A percentile compares a stretch with the other conserved stretches of the same genome.
Evolutionary conservation across 2,797 vertebrate genomes (phyloP).

Genomic region (Hozukius guyotensis): DNA sequence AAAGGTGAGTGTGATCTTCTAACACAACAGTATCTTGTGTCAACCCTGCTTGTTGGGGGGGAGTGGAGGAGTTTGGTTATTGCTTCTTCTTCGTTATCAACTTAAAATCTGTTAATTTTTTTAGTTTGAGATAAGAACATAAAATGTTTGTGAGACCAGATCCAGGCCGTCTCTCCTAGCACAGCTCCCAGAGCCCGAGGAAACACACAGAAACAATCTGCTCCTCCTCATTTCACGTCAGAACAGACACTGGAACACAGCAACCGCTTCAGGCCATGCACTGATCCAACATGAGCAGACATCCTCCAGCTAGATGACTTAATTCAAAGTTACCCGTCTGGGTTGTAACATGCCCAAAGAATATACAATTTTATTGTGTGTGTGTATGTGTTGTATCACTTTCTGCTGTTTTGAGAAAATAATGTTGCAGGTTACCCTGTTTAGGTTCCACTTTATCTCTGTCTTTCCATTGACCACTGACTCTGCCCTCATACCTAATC

Average conservation of each 20-base stretch:
- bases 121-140: background rate
- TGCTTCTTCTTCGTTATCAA: background rate
- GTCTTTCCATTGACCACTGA: background rate
- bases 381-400: background rate
- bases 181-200: background rate
- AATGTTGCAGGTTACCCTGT: background rate
- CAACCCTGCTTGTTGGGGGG: background rate
- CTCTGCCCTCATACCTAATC: background rate
- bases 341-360: slow-evolving; percentile 9
- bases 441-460: background rate
- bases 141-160: slow-evolving; percentile 11
- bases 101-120: background rate
- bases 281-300: slow-evolving; percentile 63
- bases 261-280: slow-evolving; percentile 27
- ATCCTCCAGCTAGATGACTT: slow-evolving; percentile 56
- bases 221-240: slow-evolving; percentile 56
- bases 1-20: slow-evolving; percentile 83
- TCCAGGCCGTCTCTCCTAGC: slow-evolving; percentile 1
- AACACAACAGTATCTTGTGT: background rate
- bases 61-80: background rate
- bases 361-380: background rate
- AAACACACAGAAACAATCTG: slow-evolving; percentile 48
- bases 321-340: slow-evolving; percentile 43
- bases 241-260: slow-evolving; percentile 37
- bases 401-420: background rate